A percentile compares a stretch with the other conserved stretches of the same genome.
phyloP scores from a whole-genome alignment of 2,888 invertebrate genomes.

The Endotricha flammealis region DNA sequence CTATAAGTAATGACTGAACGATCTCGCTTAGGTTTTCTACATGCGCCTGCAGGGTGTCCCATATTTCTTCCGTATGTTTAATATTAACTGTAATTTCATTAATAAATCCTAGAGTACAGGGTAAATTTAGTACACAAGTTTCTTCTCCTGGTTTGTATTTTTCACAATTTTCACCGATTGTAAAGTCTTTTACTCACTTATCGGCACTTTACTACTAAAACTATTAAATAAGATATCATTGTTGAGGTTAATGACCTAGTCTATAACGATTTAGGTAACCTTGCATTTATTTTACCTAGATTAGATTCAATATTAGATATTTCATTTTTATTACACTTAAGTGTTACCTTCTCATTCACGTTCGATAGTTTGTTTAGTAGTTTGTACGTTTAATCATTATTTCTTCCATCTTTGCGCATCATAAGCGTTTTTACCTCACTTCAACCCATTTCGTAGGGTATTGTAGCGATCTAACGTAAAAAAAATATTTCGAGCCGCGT shows the following conservation, averaged over 20 bases:
- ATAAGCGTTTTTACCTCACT: slow-evolving; percentile 50
- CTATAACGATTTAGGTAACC: slow-evolving; percentile 51
- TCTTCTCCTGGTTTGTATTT: slow-evolving; percentile 64
- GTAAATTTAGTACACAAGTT: slow-evolving; percentile 72
- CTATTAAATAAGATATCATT: slow-evolving; percentile 61
- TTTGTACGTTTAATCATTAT: slow-evolving; percentile 33
- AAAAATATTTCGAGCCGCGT: slow-evolving; percentile 77
- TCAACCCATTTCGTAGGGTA: slow-evolving; percentile 70
- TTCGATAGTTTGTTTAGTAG: slow-evolving; percentile 34
- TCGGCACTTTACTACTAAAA: slow-evolving; percentile 62
- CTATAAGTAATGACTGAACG: slow-evolving; percentile 61
- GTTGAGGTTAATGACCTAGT: slow-evolving; percentile 67
- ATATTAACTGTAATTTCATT: slow-evolving; percentile 57
- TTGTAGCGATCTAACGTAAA: slow-evolving; percentile 62
- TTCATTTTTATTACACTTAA: slow-evolving; percentile 36
- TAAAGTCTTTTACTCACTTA: slow-evolving; percentile 65
- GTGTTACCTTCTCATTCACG: slow-evolving; percentile 39
- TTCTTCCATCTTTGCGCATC: slow-evolving; percentile 40
- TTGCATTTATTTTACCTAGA: slow-evolving; percentile 54
- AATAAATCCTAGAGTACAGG: slow-evolving; percentile 76
- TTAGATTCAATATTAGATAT: slow-evolving; percentile 46
- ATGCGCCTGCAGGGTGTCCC: slow-evolving; percentile 27
- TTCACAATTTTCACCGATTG: slow-evolving; percentile 67
- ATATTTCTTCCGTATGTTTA: slow-evolving; percentile 42
- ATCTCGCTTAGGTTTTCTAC: slow-evolving; percentile 38